Percentiles rank a stretch among this genome's conserved stretches.
These are phyloP conservation scores for Palythoa heliodiscus DNA, from an alignment of 92 coral and sea anemone species.

Conservation along the genomic window DNA sequence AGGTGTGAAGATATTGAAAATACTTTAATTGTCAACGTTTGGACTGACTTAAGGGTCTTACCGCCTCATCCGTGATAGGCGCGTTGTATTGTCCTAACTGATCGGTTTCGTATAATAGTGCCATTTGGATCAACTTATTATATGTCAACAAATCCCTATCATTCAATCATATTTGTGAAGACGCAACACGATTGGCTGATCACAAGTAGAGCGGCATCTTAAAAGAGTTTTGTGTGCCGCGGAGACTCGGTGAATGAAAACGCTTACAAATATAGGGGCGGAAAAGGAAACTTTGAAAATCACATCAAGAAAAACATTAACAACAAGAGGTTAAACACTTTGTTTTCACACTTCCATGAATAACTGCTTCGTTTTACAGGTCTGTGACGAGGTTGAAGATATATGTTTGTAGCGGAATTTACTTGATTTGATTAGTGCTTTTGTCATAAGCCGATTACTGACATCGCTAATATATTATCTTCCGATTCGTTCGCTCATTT, in stretches of 20 bases:
- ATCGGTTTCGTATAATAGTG: constrained; percentile 90
- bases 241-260: constrained; percentile 78
- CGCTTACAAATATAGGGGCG: constrained; percentile 69
- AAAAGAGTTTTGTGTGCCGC: constrained; percentile 76
- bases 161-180: constrained; percentile 96
- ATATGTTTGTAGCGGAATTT: constrained; percentile 83
- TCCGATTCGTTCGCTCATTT: constrained; percentile 65
- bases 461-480: constrained; percentile 67
- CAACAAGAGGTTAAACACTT: constrained; percentile 40
- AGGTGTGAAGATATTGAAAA: constrained; percentile 52
- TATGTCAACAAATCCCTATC: constrained; percentile 99
- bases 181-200: constrained; percentile 83
- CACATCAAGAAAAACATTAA: constrained; percentile 34
- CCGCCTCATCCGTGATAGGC: constrained; percentile 64
- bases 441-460: constrained; percentile 81
- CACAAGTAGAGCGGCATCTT: constrained; percentile 89
- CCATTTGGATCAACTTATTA: constrained; percentile 97
- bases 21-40: constrained; percentile 74
- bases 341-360: constrained; percentile 52
- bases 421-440: constrained; percentile 80
- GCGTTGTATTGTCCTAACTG: constrained; percentile 74
- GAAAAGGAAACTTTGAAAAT: constrained; percentile 45
- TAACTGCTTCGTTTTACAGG: constrained; percentile 64
- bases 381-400: constrained; percentile 50
- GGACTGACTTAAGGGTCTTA: constrained; percentile 59